These are phyloP conservation scores for Azemiops feae DNA, from an alignment of 2,113 vertebrate genomes.

Conservation along the genomic window DNA sequence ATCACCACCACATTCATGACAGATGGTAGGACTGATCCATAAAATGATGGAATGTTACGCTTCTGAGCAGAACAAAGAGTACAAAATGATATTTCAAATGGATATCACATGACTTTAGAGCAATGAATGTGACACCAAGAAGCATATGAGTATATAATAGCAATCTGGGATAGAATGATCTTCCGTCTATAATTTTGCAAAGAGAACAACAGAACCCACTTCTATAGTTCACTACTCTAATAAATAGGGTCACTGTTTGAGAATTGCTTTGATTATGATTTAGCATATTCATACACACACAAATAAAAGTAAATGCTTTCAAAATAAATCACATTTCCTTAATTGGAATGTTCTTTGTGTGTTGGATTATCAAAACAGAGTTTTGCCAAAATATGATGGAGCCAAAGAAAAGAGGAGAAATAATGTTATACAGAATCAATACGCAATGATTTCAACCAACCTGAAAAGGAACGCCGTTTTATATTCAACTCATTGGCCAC, in stretches of 20 bases:
- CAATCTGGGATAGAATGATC: too few relatives aligned
- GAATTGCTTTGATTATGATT: background rate
- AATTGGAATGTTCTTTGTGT: background rate
- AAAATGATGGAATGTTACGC: background rate
- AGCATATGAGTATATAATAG: background rate
- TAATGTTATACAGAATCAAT: background rate
- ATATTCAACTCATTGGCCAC: constrained; percentile 81
- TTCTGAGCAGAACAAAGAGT: background rate
- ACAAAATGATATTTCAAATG: background rate
- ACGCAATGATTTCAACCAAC: constrained; percentile 75
- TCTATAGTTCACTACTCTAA: background rate
- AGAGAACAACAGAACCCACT: background rate
- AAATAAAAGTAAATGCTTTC: background rate
- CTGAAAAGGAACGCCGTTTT: constrained; percentile 88
- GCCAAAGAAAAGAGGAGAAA: background rate
- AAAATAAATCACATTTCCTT: background rate
- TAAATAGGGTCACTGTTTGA: background rate
- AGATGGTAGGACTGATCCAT: background rate
- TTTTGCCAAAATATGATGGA: background rate
- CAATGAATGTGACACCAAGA: background rate
- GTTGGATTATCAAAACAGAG: background rate
- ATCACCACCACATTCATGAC: background rate
- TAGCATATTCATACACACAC: background rate
- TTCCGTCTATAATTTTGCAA: background rate
- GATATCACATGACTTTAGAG: background rate